phyloP scores from a whole-genome alignment of 2,797 vertebrate species.

The Graptemys geographica region DNA sequence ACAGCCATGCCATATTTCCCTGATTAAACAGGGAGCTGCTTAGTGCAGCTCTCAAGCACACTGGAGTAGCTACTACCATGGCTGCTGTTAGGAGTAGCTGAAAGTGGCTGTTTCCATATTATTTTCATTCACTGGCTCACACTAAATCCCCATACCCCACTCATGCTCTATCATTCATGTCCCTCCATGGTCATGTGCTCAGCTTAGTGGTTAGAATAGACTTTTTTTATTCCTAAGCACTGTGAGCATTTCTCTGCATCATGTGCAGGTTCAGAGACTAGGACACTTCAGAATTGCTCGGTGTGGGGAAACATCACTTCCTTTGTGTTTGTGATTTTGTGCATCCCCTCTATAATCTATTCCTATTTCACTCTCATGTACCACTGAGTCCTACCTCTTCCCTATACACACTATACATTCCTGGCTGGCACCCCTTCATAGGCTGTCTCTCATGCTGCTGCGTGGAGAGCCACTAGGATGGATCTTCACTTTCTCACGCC shows the following conservation, averaged over 20 bases:
- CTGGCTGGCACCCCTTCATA: background rate
- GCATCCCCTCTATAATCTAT: background rate
- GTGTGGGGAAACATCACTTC: background rate
- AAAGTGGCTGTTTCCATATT: background rate
- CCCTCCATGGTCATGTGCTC: background rate
- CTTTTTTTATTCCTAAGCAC: background rate
- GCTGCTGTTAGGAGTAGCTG: background rate
- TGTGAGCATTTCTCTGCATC: background rate
- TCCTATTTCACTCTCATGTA: background rate
- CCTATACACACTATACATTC: background rate
- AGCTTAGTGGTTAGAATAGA: background rate
- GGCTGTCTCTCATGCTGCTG: background rate
- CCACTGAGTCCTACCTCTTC: background rate
- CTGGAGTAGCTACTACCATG: background rate
- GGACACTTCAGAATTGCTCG: background rate
- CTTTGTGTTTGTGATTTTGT: background rate
- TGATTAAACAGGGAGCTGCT: background rate
- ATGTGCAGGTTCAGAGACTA: fast-evolving
- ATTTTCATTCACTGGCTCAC: background rate
- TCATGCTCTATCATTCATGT: background rate
- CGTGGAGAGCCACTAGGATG: background rate
- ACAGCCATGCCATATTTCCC: background rate
- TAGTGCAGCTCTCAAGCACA: background rate
- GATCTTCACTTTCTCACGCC: background rate
- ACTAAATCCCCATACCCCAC: background rate